phyloP scores from a whole-genome alignment of 1,140 invertebrate species.

The Dendroctonus valens region DNA sequence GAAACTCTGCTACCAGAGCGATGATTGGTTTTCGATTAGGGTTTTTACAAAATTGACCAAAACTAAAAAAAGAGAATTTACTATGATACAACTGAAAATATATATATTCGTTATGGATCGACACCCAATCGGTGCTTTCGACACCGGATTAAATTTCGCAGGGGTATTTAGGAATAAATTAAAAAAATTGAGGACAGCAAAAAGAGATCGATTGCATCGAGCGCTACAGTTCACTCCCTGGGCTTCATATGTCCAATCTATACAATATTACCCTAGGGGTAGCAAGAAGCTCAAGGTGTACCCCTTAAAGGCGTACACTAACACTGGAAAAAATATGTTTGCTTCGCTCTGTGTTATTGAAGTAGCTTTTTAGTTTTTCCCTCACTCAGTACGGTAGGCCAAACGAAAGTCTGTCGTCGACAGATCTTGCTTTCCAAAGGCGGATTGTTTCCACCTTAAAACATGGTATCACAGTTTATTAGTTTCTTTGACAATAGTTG shows the following conservation, averaged over 20 bases:
- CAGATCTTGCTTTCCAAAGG: slow-evolving; percentile 56
- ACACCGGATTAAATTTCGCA: no score
- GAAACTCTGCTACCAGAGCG: slow-evolving; percentile 64
- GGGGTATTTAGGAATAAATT: no score
- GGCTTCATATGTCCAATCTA: neutral
- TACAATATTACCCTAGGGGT: neutral
- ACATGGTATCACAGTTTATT: no score
- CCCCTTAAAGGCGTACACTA: slow-evolving; percentile 66
- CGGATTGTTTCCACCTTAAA: slow-evolving; percentile 48
- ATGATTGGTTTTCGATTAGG: slow-evolving; percentile 62
- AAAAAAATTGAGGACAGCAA: no score
- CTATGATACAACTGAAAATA: neutral
- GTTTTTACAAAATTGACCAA: slow-evolving; percentile 50
- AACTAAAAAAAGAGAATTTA: slow-evolving; percentile 16
- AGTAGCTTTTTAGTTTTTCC: slow-evolving; percentile 51
- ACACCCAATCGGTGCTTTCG: no score
- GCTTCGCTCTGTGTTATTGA: slow-evolving; percentile 63
- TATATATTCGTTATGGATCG: no score
- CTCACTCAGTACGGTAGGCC: slow-evolving; percentile 56
- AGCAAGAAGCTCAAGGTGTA: slow-evolving; percentile 45
- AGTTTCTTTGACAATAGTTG: no score
- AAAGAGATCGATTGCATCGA: no score
- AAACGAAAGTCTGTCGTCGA: slow-evolving; percentile 64
- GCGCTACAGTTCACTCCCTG: neutral
- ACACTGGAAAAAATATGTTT: slow-evolving; percentile 67